Percentiles rank a stretch among this genome's conserved stretches.
Conservation (phyloP, 2,797 vertebrate species). For the Hoplostethus mediterraneus region DNA sequence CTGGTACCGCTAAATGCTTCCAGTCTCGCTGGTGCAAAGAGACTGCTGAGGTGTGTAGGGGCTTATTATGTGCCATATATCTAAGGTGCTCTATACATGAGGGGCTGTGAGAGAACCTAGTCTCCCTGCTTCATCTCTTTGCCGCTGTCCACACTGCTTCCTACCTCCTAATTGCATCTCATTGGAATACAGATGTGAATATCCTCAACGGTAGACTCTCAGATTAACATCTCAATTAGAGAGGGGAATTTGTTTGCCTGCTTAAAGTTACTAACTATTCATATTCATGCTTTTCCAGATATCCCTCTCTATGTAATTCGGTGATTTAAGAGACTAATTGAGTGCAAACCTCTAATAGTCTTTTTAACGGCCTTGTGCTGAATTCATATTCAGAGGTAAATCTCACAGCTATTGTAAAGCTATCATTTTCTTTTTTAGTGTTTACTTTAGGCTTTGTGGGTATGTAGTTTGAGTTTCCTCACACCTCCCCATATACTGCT, state of each 20-base stretch:
- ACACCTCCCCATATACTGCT: conserved; percentile 11
- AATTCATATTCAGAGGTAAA: conserved; percentile 44
- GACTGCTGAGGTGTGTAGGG: conserved; percentile 13
- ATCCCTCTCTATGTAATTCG: conserved; percentile 41
- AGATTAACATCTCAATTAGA: conserved; percentile 76
- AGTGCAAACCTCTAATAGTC: conserved; percentile 55
- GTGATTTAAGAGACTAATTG: conserved; percentile 65
- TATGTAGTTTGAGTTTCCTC: conserved; percentile 28
- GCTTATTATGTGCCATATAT: conserved; percentile 42
- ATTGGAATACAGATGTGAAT: conserved; percentile 66
- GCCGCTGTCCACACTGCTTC: conserved; percentile 46
- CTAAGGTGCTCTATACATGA: conserved; percentile 25
- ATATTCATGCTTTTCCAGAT: conserved; percentile 58
- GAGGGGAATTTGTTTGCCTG: conserved; percentile 43
- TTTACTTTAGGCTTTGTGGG: conserved; percentile 30
- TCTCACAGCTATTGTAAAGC: conserved; percentile 36
- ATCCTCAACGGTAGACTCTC: conserved; percentile 64
- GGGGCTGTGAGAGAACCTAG: conserved; percentile 31
- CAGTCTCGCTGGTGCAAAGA: conserved; percentile 32
- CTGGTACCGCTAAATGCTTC: conserved; percentile 22
- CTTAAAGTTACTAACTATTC: conserved; percentile 60
- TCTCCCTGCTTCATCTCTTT: conserved; percentile 30
- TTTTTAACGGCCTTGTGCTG: conserved; percentile 55
- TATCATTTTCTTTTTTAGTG: conserved; percentile 24
- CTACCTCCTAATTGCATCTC: conserved; percentile 74